Base-by-base conservation (phyloP, 2,113 vertebrate species). In the Coturnix japonica region DNA sequence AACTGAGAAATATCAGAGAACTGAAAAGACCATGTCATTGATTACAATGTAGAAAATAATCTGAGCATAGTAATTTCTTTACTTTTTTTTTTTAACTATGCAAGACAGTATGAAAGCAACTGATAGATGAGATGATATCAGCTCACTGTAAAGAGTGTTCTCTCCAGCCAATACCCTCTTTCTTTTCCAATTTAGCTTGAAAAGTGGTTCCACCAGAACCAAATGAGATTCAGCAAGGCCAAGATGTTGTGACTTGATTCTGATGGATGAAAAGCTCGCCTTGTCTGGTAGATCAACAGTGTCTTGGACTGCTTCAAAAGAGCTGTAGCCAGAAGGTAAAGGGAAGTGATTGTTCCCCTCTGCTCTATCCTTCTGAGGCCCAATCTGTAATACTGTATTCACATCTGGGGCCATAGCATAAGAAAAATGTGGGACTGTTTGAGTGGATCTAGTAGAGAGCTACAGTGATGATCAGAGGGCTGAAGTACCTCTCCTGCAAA, bases 11-110 rank as follows among this genome's bases (percentile, higher is more conserved):
- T 17, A 66, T 66, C 63, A 82, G 25, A 63, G 54, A 89, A 89
- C 70, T 82, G 82, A 49, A 85, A 77, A 28, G 21, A 89, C 46
- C 60, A 51, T 30, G 13, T 41, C 20, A 73, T 66, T 33, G 54
- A 77, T 90, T 87, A 92, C 9, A 61, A 7, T 73, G 54, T 20
- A 92, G 54, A 87, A 92, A 91, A 89, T 61, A 79, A 66, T 81
- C 41, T 85, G 49, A 84, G 21, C 26, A 69, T 10, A 76, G 13
- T 69, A 82, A 91, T 82, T 91, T 82, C 22, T 82, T 13, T 43
- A 23, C 43, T 47, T 47, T 11, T 47, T 47, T 47, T 47, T 47
- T 47, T 47, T 46, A 20, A 7, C 7, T 54, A 28, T 0, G 2
- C 14, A 77, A 79, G 26, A 66, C 5, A 56, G 41, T 51, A 21